Evolutionary conservation across 1,140 invertebrate species (phyloP), one percentile per base, ranked within the genome.

Genomic region (Palaemon carinicauda): DNA sequence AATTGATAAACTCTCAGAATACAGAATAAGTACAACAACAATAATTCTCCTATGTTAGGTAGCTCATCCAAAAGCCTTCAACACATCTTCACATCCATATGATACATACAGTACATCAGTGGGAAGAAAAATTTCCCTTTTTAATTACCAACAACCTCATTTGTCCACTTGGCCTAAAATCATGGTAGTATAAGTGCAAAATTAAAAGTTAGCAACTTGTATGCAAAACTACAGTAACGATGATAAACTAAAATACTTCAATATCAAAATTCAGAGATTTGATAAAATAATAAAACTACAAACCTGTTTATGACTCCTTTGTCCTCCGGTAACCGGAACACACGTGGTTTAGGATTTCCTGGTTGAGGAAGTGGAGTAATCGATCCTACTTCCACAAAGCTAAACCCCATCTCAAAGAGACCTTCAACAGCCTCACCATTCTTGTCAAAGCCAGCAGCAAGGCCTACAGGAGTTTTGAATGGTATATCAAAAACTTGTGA

Each of bases 401-500:
- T 95, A 93, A 99, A 99, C 0, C 98, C 98, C 78, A 97, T 92
- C 90, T 95, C 94, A 73, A 94, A 93, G 33, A 99, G 91, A 0
- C 96, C 96, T 87, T 94, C 91, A 1, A 99, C 93, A 31, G 96
- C 97, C 93, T 99, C 97, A 14, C 94, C 98, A 92, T 99, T 95
- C 91, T 99, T 99, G 91, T 99, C 98, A 93, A 99, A 99, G 3
- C 98, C 98, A 87, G 98, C 98, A 73, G 98, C 98, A 89, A 99
- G 95, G 50, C 98, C 98, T 90, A 99, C 91, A 0, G 98, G 98
- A 93, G 98, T 99, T 85, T 92, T 92, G 74, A 99, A 95, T 21
- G 95, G 90, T 86, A 95, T 91, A 31, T 94, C 93, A 90, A 96
- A 95, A 50, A 98, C 92, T 71, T 92, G 93, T 0, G 94, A 95